Percentiles rank a stretch among this genome's conserved stretches.
Conservation (phyloP, 2,888 invertebrate species). For the Chromoteleia sp. region DNA sequence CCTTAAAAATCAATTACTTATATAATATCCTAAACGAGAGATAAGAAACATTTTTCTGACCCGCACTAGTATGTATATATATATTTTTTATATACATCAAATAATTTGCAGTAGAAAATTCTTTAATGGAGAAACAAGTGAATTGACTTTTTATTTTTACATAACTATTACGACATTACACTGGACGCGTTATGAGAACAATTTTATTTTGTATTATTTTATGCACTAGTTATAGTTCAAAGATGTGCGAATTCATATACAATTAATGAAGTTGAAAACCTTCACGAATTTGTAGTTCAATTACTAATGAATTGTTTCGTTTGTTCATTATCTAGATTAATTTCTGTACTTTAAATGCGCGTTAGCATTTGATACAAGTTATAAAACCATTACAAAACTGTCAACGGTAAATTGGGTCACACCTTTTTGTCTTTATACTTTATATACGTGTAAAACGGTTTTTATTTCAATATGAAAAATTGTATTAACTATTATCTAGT, state of each 20-base stretch:
- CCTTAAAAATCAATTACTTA: slow-evolving; percentile 22
- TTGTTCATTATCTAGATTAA: neutral
- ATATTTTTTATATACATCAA: slow-evolving; percentile 44
- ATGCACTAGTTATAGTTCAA: no score
- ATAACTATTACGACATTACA: no score
- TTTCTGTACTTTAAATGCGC: neutral
- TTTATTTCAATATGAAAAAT: slow-evolving; percentile 42
- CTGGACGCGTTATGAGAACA: no score
- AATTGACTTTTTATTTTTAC: slow-evolving; percentile 25
- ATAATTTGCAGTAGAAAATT: slow-evolving; percentile 45
- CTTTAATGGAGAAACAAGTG: slow-evolving; percentile 39
- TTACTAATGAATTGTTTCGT: no score
- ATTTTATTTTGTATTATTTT: no score
- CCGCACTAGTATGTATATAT: slow-evolving; percentile 43
- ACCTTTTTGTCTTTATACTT: neutral
- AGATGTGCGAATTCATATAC: no score
- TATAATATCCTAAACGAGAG: slow-evolving; percentile 26
- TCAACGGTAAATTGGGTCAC: slow-evolving; percentile 9
- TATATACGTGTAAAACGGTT: neutral
- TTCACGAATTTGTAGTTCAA: no score
- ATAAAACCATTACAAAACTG: slow-evolving; percentile 27
- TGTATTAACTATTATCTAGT: slow-evolving; percentile 22
- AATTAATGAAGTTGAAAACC: no score
- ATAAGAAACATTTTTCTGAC: slow-evolving; percentile 34
- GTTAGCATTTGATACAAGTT: neutral